These are phyloP conservation scores for Xestia sexstrigata DNA, from an alignment of 2,888 invertebrate species.

Conservation along the genomic window DNA sequence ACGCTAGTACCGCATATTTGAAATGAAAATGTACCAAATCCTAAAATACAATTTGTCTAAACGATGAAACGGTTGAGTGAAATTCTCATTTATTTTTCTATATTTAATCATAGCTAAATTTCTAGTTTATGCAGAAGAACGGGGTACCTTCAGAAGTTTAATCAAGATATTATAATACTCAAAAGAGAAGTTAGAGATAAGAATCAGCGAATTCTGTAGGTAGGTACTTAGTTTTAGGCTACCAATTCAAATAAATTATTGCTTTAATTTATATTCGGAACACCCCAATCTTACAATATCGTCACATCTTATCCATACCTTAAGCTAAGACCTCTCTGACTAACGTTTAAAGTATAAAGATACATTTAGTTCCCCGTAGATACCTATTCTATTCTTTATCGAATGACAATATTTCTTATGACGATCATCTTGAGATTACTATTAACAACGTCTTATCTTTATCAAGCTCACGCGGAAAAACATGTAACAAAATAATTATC, in stretches of 20 bases:
- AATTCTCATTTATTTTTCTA: conserved; percentile 61
- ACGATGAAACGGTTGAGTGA: conserved; percentile 55
- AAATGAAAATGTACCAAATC: conserved; percentile 63
- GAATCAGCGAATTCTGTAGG: conserved; percentile 17
- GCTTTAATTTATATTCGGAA: conserved; percentile 17
- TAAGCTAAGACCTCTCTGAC: conserved; percentile 5
- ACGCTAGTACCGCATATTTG: conserved; percentile 35
- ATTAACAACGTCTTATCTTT: conserved; percentile 1
- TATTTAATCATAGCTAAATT: conserved; percentile 55
- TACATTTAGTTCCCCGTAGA: background rate
- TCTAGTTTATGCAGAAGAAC: conserved; percentile 28
- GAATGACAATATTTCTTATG: background rate
- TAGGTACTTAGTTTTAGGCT: background rate
- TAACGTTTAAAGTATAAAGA: conserved; percentile 23
- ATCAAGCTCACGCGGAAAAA: conserved; percentile 3
- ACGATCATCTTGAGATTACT: background rate
- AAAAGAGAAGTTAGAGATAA: conserved; percentile 27
- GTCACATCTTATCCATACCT: conserved; percentile 2
- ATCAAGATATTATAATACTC: conserved; percentile 39
- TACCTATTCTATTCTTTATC: background rate
- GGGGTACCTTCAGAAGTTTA: conserved; percentile 30
- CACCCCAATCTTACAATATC: background rate
- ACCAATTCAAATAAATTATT: conserved; percentile 29
- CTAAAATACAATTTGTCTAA: conserved; percentile 59
- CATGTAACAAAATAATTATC: conserved; percentile 11